Percentiles rank a stretch among this genome's conserved stretches.
phyloP scores from a whole-genome alignment of 2,113 vertebrate genomes.

The Ginglymostoma cirratum region DNA sequence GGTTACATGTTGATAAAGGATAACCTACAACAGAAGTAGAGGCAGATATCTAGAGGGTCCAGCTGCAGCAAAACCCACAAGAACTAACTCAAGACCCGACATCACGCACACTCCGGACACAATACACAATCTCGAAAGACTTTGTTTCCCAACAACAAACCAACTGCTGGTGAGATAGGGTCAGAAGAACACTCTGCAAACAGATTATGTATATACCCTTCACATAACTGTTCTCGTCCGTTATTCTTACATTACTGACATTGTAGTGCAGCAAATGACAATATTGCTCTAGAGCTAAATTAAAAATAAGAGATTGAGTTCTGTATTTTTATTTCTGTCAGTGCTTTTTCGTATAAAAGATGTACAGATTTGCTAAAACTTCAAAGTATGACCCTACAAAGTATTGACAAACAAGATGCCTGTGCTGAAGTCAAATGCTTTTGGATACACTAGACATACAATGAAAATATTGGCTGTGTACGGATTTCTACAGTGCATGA shows the following conservation, averaged over 20 bases:
- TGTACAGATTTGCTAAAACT: background rate
- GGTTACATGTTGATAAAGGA: background rate
- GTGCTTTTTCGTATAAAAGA: background rate
- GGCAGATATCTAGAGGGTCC: background rate
- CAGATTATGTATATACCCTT: background rate
- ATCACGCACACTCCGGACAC: background rate
- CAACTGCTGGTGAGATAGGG: background rate
- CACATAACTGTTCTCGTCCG: background rate
- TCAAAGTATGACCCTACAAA: background rate
- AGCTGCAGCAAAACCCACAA: background rate
- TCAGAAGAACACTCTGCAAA: background rate
- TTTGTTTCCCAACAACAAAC: background rate
- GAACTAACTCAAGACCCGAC: background rate
- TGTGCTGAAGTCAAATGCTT: background rate
- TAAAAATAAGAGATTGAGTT: background rate
- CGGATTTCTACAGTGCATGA: background rate
- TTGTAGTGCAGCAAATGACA: background rate
- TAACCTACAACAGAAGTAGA: background rate
- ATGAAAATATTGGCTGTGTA: background rate
- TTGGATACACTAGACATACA: background rate
- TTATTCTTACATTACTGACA: background rate
- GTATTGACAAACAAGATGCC: background rate
- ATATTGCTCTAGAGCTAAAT: background rate
- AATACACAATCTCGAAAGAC: background rate
- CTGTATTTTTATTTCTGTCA: background rate